Evolutionary conservation across 2,113 vertebrate species (phyloP).

Genomic region (Oceanodroma tethys): DNA sequence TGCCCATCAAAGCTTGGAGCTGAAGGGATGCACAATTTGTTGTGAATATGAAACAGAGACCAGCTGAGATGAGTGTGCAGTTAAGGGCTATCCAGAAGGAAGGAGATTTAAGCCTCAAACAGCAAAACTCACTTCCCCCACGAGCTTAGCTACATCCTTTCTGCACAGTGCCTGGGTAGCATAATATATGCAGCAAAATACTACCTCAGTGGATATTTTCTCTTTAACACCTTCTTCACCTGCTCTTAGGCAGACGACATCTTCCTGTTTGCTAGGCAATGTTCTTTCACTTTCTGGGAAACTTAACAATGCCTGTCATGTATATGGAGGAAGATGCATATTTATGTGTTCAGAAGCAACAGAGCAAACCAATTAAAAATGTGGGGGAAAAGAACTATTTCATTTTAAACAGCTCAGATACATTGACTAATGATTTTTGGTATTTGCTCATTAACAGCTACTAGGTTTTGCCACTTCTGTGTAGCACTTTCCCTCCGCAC

Average conservation of each 20-base stretch:
- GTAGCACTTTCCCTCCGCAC: not conserved
- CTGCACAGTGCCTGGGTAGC: not conserved
- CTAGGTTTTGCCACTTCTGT: not conserved
- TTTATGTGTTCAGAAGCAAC: not conserved
- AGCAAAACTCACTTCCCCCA: not conserved
- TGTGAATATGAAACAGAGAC: not conserved
- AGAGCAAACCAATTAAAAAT: not conserved
- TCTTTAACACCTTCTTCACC: not conserved
- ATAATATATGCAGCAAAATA: not conserved
- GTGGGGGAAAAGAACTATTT: not conserved
- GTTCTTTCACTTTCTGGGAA: not conserved
- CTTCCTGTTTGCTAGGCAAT: not conserved
- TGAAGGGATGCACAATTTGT: not conserved
- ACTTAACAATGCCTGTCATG: not conserved
- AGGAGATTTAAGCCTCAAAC: not conserved
- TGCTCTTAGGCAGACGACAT: not conserved
- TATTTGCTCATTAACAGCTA: not conserved
- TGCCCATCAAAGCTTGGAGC: not conserved
- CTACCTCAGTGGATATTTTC: not conserved
- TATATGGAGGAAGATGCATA: not conserved
- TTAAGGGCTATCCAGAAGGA: not conserved
- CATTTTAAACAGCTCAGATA: not conserved
- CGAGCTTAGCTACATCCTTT: not conserved
- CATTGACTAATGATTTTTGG: not conserved
- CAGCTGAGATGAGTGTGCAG: not conserved